phyloP scores from a whole-genome alignment of 1,140 invertebrate genomes.

The Marisa cornuarietis region DNA sequence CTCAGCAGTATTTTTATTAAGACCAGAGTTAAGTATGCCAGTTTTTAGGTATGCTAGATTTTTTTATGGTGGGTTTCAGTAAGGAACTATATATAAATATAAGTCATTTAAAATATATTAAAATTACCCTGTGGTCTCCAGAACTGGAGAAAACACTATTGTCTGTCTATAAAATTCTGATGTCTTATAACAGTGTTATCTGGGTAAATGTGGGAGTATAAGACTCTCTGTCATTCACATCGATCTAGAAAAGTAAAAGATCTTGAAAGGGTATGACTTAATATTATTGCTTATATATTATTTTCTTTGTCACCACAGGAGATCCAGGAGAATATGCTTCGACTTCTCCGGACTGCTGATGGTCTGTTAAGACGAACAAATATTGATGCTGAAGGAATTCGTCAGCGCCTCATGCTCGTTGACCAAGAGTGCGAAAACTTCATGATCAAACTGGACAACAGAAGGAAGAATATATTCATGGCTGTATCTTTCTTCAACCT shows the following conservation, averaged over 20 bases:
- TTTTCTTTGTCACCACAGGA: constrained; percentile 65
- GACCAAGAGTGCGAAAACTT: constrained; percentile 81
- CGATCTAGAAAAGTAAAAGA: background rate
- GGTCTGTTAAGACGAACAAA: constrained; percentile 77
- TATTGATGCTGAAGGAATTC: constrained; percentile 74
- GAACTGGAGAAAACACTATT: too few relatives aligned
- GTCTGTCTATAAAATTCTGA: too few relatives aligned
- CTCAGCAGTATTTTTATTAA: background rate
- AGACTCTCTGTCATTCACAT: background rate
- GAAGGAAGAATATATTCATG: constrained; percentile 75
- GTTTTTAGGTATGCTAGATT: background rate
- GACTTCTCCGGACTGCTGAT: constrained; percentile 82
- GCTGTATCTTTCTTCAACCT: constrained; percentile 80
- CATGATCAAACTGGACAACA: constrained; percentile 76
- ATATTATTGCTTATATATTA: constrained; percentile 1
- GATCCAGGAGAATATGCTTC: constrained; percentile 79
- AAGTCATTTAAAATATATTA: too few relatives aligned
- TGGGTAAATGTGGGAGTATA: background rate
- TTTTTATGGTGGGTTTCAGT: background rate
- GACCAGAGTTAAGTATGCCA: background rate
- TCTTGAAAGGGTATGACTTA: background rate
- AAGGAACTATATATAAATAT: too few relatives aligned
- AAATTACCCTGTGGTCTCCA: too few relatives aligned
- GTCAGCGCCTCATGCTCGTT: constrained; percentile 75
- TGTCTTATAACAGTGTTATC: background rate